phyloP scores from a whole-genome alignment of 2,113 vertebrate species.

The Myotis davidii region DNA sequence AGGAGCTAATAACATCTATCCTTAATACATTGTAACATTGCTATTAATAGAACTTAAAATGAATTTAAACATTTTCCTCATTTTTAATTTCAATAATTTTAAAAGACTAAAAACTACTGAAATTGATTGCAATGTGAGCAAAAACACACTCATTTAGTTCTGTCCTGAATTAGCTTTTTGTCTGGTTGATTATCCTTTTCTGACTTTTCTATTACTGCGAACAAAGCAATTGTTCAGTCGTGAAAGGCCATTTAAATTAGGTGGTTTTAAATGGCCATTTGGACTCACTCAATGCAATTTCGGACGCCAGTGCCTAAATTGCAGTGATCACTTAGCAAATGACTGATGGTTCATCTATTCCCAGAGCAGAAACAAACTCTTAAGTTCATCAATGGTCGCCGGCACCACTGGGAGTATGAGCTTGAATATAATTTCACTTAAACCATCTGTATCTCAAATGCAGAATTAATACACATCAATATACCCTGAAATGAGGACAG shows the following conservation, averaged over 20 bases:
- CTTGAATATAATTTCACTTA: not conserved
- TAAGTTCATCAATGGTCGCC: not conserved
- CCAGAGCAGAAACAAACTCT: not conserved
- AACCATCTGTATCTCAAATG: not conserved
- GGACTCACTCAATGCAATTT: not conserved
- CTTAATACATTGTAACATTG: conserved; percentile 62
- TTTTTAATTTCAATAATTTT: conserved; percentile 73
- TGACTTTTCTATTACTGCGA: not conserved
- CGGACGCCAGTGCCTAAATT: not conserved
- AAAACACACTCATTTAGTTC: conserved; percentile 19
- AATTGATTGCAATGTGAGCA: conserved; percentile 33
- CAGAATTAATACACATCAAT: not conserved
- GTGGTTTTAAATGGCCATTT: conserved; percentile 27
- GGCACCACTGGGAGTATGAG: not conserved
- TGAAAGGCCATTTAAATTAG: conserved; percentile 31
- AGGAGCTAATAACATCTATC: conserved; percentile 58
- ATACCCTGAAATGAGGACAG: not conserved
- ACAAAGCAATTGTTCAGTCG: not conserved
- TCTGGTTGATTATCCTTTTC: conserved; percentile 44
- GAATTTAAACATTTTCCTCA: conserved; percentile 49
- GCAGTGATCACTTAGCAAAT: not conserved
- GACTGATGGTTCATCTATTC: not conserved
- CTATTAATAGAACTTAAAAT: conserved; percentile 62
- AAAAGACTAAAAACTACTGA: conserved; percentile 31
- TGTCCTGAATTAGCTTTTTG: conserved; percentile 34